phyloP scores from a whole-genome alignment of 2,797 vertebrate species.

The Dicrostonyx torquatus region DNA sequence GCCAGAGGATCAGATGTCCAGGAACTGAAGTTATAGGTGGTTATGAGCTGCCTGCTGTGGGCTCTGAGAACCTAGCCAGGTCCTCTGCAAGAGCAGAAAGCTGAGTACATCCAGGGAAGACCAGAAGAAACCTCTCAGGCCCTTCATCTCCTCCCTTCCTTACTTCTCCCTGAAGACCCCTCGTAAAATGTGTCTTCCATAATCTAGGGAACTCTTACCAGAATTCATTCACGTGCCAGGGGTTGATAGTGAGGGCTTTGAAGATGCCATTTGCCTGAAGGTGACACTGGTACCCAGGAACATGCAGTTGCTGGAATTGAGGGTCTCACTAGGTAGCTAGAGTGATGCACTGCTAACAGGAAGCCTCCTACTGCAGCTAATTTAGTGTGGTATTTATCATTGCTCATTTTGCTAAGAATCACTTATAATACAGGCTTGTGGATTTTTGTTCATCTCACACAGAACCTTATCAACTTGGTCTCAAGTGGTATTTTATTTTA shows the following conservation, averaged over 20 bases:
- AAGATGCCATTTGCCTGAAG: not conserved
- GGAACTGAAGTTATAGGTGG: not conserved
- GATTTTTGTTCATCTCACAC: not conserved
- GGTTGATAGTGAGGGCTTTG: not conserved
- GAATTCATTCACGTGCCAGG: not conserved
- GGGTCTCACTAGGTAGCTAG: not conserved
- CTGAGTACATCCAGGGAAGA: not conserved
- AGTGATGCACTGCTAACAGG: not conserved
- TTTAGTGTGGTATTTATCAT: not conserved
- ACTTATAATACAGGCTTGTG: not conserved
- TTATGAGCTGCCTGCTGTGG: not conserved
- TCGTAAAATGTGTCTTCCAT: not conserved
- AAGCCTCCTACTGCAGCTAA: not conserved
- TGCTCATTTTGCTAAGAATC: conserved; percentile 5
- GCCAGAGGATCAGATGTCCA: not conserved
- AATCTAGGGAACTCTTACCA: not conserved
- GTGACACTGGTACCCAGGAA: not conserved
- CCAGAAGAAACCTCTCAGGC: not conserved
- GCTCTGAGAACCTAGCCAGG: not conserved
- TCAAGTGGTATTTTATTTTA: conserved; percentile 28
- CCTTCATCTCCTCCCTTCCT: not conserved
- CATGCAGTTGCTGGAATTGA: not conserved
- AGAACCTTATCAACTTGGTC: not conserved
- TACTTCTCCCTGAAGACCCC: conserved; percentile 17
- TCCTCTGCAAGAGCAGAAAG: not conserved